Conservation (phyloP, 1,140 invertebrate species). For the Aphidius gifuensis region DNA sequence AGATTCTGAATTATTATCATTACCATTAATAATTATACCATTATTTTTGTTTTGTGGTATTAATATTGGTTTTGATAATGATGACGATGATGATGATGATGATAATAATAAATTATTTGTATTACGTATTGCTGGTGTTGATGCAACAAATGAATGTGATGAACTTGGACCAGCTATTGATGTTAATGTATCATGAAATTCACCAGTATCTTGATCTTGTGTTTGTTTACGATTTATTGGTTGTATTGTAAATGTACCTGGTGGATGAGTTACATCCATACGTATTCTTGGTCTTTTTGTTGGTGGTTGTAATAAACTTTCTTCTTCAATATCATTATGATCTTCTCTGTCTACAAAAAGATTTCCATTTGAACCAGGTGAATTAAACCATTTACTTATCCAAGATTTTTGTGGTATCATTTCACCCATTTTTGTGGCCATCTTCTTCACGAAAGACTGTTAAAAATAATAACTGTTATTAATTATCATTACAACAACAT, state of each 20-base stretch:
- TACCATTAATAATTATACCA: constrained; percentile 40
- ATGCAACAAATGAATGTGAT: constrained; percentile 41
- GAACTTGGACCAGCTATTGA: constrained; percentile 39
- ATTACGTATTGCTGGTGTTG: constrained; percentile 40
- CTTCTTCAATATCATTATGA: constrained; percentile 35
- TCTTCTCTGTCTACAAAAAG: constrained; percentile 23
- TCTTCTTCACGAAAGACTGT: constrained; percentile 55
- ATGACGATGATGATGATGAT: constrained; percentile 27
- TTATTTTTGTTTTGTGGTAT: constrained; percentile 40
- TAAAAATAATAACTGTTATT: constrained; percentile 17
- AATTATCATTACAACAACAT: not conserved
- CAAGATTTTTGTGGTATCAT: constrained; percentile 49
- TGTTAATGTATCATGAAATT: constrained; percentile 39
- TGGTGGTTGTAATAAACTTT: constrained; percentile 40
- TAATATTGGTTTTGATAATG: constrained; percentile 34
- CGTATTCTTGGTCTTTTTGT: constrained; percentile 48
- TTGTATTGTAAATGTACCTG: constrained; percentile 49
- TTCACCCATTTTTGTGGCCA: constrained; percentile 50
- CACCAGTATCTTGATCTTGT: constrained; percentile 26
- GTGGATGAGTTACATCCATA: constrained; percentile 50
- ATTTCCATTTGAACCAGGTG: constrained; percentile 39
- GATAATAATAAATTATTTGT: too few relatives aligned
- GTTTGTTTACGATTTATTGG: constrained; percentile 34
- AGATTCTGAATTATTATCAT: constrained; percentile 55
- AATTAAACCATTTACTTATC: constrained; percentile 53